Evolutionary conservation across 2,797 vertebrate genomes (phyloP).

Genomic region (Emydoidea blandingii): DNA sequence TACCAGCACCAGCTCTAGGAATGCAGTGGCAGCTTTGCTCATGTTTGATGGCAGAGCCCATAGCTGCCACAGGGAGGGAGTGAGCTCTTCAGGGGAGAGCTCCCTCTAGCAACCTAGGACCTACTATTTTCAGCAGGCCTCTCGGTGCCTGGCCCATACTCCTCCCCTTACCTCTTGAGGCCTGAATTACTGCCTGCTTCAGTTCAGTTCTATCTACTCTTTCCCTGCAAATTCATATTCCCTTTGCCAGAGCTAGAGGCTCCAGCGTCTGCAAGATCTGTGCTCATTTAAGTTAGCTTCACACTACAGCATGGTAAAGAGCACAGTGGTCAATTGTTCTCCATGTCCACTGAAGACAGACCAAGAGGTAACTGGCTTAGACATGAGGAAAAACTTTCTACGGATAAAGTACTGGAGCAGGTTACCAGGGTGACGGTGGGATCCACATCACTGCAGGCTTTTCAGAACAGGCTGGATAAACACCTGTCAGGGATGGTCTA

Average conservation of each 20-base stretch:
- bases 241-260: background rate
- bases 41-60: background rate
- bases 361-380: too few relatives aligned
- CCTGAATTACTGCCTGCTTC: background rate
- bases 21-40: too few relatives aligned
- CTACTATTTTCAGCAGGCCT: background rate
- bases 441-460: background rate
- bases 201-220: background rate
- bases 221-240: background rate
- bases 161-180: too few relatives aligned
- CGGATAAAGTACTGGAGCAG: background rate
- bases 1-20: too few relatives aligned
- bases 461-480: background rate
- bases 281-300: background rate
- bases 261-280: background rate
- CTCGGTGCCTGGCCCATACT: fast-evolving
- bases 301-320: background rate
- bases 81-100: background rate
- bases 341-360: background rate
- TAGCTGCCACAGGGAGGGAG: background rate
- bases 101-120: background rate
- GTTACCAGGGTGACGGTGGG: background rate
- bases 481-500: too few relatives aligned
- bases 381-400: background rate
- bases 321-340: background rate